Percentiles rank a stretch among this genome's conserved stretches.
phyloP scores from a whole-genome alignment of 2,888 invertebrate genomes.

The Tetragonula carbonaria region DNA sequence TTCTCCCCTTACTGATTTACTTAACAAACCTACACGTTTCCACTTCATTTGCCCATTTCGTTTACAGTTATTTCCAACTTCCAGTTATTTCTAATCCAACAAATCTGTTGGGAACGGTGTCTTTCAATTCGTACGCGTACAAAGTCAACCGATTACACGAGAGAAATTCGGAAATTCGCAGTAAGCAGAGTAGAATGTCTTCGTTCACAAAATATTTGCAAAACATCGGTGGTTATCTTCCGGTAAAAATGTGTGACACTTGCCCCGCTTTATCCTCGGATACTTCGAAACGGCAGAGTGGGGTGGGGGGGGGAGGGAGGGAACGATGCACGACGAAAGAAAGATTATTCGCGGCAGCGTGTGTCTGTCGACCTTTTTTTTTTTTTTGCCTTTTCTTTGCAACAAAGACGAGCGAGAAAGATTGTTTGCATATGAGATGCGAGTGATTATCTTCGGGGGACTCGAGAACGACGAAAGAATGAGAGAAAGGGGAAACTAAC shows the following conservation, averaged over 20 bases:
- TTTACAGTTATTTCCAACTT: neutral
- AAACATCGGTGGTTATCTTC: slow-evolving; percentile 20
- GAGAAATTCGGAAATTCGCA: neutral
- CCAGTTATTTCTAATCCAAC: neutral
- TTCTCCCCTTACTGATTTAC: slow-evolving; percentile 40
- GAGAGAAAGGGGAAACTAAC: neutral
- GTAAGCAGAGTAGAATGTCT: neutral
- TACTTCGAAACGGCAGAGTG: neutral
- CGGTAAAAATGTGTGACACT: slow-evolving; percentile 33
- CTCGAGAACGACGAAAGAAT: neutral
- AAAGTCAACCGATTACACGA: neutral
- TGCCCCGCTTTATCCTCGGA: slow-evolving; percentile 37
- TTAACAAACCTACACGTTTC: neutral
- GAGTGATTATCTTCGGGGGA: neutral
- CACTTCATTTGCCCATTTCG: neutral
- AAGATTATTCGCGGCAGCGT: neutral
- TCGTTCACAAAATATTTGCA: neutral
- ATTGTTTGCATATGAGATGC: neutral
- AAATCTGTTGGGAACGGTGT: neutral
- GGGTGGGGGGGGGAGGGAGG: neutral
- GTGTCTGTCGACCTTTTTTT: neutral
- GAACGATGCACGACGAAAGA: neutral
- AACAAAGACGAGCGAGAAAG: slow-evolving; percentile 9
- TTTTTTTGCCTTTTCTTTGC: too few relatives aligned
- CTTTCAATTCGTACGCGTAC: neutral